Base-by-base conservation (phyloP, 2,888 invertebrate species). In the Rotaria magnacalcarata region DNA sequence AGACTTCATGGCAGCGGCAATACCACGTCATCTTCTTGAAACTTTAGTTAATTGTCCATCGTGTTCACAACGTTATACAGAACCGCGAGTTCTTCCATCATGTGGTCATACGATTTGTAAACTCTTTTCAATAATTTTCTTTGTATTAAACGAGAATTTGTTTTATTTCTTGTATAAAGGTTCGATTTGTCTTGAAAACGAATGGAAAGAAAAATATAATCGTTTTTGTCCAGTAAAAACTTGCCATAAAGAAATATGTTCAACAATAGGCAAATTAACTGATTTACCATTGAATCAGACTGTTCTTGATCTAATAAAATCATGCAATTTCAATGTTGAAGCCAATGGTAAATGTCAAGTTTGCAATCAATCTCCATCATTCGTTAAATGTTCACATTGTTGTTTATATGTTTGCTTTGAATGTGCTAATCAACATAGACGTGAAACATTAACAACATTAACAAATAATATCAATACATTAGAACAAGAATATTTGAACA, bases 371-470 rank as follows among this genome's bases (percentile, higher is more conserved):
- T 80, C 80, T 10, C 80, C 80, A 47, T 47, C 47, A 5, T 80
- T 80, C 47, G 24, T 80, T 2, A 80, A 80, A 80, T 80, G 80
- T 80, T 80, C 80, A n/a, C 80, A 80, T 80, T 80, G 80, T n/a
- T 80, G 47, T 47, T 47, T n/a, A 43, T 80, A 47, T 24, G 80
- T 80, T 47, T 80, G 80, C 47, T 80, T 80, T 47, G 80, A 80
- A 47, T 80, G 80, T 47, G 80, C 24, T 24, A 43, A 80, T 80
- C 80, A n/a, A 80, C 80, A 80, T 47, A 21, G 80, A 47, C 80
- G 80, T 14, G 80, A 80, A 14, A 47, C 80, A n/a, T 47, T 47
- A 47, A 80, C 47, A n/a, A n/a, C 24, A 10, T 47, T 80, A 43
- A 47, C 43, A 43, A 80, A 80, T 47, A 47, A 80, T 47, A 43